Conservation (phyloP, 1,140 invertebrate genomes). For the Hycleus cichorii region DNA sequence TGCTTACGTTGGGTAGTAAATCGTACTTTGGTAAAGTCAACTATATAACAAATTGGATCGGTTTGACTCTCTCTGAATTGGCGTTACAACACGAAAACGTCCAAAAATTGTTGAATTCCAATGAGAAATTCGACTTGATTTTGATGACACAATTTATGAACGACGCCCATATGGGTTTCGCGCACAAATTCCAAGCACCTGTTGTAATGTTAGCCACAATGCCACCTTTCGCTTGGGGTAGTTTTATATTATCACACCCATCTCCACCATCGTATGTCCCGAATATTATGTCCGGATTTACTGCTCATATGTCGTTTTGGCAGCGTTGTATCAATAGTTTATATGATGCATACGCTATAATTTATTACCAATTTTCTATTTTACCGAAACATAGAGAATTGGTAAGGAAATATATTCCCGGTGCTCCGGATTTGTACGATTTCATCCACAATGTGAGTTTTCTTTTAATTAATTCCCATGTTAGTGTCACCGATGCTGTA, state of each 20-base stretch:
- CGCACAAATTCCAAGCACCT: slow-evolving; percentile 40
- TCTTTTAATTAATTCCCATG: slow-evolving; percentile 21
- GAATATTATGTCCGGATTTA: slow-evolving; percentile 23
- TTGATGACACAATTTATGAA: slow-evolving; percentile 43
- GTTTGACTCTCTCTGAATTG: neutral
- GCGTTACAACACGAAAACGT: slow-evolving; percentile 11
- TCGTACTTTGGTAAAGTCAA: slow-evolving; percentile 4
- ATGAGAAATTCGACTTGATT: slow-evolving; percentile 44
- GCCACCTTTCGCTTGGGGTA: slow-evolving; percentile 19
- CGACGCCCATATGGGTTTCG: slow-evolving; percentile 41
- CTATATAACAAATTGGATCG: slow-evolving; percentile 5
- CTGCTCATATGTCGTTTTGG: slow-evolving; percentile 20
- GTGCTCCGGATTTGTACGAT: slow-evolving; percentile 13
- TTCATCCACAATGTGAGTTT: slow-evolving; percentile 25
- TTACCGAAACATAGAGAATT: slow-evolving; percentile 6
- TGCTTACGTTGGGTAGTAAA: neutral
- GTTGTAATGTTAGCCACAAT: slow-evolving; percentile 39
- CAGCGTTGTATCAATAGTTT: slow-evolving; percentile 20
- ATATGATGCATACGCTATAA: neutral
- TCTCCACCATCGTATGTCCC: slow-evolving; percentile 38
- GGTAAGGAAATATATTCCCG: slow-evolving; percentile 21
- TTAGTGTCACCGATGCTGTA: slow-evolving; percentile 11
- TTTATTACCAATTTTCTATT: neutral
- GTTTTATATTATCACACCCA: slow-evolving; percentile 34
- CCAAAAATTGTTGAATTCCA: slow-evolving; percentile 20